These are phyloP conservation scores for Cyclopterus lumpus DNA, from an alignment of 2,797 vertebrate species.

Conservation along the genomic window DNA sequence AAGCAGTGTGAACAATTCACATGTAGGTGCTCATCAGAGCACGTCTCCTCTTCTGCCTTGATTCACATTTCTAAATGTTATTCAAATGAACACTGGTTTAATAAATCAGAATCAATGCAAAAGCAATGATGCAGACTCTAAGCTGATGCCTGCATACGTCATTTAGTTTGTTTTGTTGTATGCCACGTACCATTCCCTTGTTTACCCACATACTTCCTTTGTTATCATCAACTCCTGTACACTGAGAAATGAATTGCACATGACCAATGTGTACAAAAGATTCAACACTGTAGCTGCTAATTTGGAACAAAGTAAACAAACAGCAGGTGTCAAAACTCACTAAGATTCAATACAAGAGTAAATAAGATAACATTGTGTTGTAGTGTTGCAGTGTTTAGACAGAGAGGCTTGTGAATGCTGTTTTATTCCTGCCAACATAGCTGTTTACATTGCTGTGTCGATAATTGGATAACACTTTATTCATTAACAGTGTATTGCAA, in stretches of 20 bases:
- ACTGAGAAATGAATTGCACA: conserved; percentile 19
- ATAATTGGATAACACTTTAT: conserved; percentile 62
- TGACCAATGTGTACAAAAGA: neutral
- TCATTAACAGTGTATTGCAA: conserved; percentile 49
- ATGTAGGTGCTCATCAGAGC: neutral
- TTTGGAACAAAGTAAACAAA: conserved; percentile 43
- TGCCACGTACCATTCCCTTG: neutral
- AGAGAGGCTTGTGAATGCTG: conserved; percentile 17
- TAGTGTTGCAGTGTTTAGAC: neutral
- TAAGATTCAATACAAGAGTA: conserved; percentile 8
- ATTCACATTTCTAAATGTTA: conserved; percentile 12
- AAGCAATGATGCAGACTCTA: neutral
- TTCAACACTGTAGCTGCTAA: conserved; percentile 29
- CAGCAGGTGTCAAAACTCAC: conserved; percentile 21
- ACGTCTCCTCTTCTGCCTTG: neutral
- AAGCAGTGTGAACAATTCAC: neutral
- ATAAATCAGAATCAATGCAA: conserved; percentile 12
- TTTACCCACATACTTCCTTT: conserved; percentile 9
- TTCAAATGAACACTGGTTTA: neutral
- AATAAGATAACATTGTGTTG: conserved; percentile 9
- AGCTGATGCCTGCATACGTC: conserved; percentile 13
- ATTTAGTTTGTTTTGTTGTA: conserved; percentile 21
- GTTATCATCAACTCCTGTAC: neutral
- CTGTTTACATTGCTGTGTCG: conserved; percentile 44
- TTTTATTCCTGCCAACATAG: conserved; percentile 48